These are phyloP conservation scores for Alauda arvensis DNA, from an alignment of 2,797 vertebrate genomes.

Conservation along the genomic window DNA sequence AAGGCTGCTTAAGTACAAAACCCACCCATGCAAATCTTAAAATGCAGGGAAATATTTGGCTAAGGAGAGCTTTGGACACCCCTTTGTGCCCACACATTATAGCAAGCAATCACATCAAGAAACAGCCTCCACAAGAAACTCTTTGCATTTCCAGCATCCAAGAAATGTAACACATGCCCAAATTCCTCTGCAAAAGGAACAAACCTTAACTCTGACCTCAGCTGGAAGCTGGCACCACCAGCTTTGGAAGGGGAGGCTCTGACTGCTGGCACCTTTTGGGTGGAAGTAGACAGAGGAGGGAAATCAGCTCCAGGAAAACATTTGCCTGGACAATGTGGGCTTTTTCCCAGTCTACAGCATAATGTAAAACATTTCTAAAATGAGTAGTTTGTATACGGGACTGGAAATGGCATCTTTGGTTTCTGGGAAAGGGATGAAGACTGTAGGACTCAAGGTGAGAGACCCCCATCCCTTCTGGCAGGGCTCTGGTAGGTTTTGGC, in stretches of 20 bases:
- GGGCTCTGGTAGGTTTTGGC: constrained; percentile 18
- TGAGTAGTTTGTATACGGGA: background rate
- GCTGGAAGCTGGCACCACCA: background rate
- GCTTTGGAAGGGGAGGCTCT: constrained; percentile 15
- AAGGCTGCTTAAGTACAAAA: constrained; percentile 61
- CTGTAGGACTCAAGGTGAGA: background rate
- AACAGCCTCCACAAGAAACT: constrained; percentile 56
- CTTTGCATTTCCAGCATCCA: constrained; percentile 48
- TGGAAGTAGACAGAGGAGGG: background rate
- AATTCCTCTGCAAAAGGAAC: constrained; percentile 21
- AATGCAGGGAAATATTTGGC: constrained; percentile 60
- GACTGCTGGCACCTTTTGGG: background rate
- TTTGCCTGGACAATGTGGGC: background rate
- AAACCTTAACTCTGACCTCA: constrained; percentile 39
- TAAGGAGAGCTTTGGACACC: constrained; percentile 59
- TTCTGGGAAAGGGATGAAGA: background rate
- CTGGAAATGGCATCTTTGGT: background rate
- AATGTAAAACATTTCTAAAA: background rate
- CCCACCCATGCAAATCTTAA: constrained; percentile 63
- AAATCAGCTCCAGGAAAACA: background rate
- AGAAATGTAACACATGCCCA: constrained; percentile 22
- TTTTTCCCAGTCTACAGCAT: background rate
- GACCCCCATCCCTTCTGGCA: background rate
- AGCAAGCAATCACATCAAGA: constrained; percentile 30
- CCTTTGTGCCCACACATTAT: constrained; percentile 57